These are phyloP conservation scores for Thripadectes ignobilis DNA, from an alignment of 2,797 vertebrate species.

Conservation along the genomic window DNA sequence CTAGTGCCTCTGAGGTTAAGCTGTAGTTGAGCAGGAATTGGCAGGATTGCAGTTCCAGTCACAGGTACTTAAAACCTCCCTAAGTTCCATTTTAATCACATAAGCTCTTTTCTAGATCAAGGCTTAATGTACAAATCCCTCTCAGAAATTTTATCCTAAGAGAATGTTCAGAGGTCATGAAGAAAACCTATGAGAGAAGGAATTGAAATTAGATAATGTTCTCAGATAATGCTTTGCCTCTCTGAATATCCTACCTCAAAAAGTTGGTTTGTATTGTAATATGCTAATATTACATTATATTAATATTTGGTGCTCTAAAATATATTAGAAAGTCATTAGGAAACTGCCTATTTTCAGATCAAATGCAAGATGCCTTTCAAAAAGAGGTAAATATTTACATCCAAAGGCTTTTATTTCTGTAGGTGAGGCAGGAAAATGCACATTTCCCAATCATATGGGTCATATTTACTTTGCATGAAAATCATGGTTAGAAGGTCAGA, in stretches of 20 bases:
- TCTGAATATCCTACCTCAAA: neutral
- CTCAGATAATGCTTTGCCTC: neutral
- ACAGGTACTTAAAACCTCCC: slow-evolving; percentile 49
- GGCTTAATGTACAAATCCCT: slow-evolving; percentile 50
- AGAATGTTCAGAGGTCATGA: slow-evolving; percentile 21
- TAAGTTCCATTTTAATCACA: slow-evolving; percentile 63
- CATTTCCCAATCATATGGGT: neutral
- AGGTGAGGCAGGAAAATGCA: neutral
- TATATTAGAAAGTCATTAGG: neutral
- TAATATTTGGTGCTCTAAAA: neutral
- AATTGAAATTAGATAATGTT: neutral
- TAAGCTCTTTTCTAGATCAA: slow-evolving; percentile 56
- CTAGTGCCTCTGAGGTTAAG: slow-evolving; percentile 45
- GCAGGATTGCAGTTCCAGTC: slow-evolving; percentile 18
- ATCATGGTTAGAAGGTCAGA: neutral
- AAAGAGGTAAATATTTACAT: neutral
- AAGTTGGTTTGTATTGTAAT: neutral
- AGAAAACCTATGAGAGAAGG: neutral
- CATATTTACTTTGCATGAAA: neutral
- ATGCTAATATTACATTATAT: neutral
- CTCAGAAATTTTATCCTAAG: slow-evolving; percentile 38
- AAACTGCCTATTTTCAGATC: neutral
- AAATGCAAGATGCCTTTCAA: neutral
- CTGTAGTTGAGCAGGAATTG: slow-evolving; percentile 53
- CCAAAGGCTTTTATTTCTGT: neutral